phyloP scores from a whole-genome alignment of 2,113 vertebrate genomes.

The Prolemur simus region DNA sequence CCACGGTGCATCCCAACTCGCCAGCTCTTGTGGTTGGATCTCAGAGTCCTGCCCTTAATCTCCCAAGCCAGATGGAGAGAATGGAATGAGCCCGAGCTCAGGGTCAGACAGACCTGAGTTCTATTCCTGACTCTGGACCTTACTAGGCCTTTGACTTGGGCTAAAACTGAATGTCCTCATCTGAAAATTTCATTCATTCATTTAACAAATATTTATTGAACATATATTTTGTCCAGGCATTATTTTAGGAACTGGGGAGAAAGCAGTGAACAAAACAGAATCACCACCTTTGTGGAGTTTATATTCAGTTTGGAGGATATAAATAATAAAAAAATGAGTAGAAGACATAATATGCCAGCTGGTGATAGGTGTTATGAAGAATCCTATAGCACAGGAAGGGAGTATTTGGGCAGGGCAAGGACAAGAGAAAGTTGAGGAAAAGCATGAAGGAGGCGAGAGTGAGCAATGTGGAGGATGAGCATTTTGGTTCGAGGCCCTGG shows the following conservation, averaged over 20 bases:
- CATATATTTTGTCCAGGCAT: background rate
- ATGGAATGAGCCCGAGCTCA: background rate
- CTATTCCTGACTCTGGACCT: background rate
- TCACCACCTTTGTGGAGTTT: background rate
- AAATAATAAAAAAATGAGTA: background rate
- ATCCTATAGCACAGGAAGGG: background rate
- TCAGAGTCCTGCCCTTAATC: background rate
- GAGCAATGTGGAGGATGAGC: fast-evolving
- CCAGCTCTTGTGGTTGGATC: background rate
- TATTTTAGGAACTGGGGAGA: background rate
- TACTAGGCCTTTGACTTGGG: background rate
- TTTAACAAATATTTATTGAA: background rate
- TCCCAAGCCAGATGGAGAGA: background rate
- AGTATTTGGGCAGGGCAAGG: background rate
- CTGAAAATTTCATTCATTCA: background rate
- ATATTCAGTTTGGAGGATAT: background rate
- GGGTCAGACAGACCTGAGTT: background rate
- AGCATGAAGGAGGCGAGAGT: background rate
- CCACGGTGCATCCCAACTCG: background rate
- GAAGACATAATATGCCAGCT: background rate
- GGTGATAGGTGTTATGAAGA: background rate
- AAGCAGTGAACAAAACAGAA: background rate
- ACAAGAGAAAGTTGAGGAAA: background rate
- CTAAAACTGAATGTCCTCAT: background rate
- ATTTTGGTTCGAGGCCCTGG: background rate